Conservation (phyloP, 1,140 invertebrate genomes). For the Psix sp. region DNA sequence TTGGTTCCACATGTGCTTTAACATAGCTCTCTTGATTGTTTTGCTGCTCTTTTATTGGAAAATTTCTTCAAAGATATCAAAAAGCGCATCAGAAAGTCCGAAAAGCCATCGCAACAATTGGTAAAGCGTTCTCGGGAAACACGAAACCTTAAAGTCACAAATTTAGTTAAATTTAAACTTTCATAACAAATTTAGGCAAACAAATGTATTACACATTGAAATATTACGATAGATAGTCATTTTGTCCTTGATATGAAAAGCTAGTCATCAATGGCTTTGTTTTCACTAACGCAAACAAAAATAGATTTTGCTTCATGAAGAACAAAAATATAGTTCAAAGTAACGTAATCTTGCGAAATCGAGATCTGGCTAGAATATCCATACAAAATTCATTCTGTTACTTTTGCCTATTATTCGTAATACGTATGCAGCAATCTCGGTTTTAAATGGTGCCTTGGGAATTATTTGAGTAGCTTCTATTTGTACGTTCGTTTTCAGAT, state of each 20-base stretch:
- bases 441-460: too few species aligned
- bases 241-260: conserved; percentile 23
- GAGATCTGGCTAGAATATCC: too few species aligned
- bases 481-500: too few species aligned
- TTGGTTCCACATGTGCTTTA: conserved; percentile 33
- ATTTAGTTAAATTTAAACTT: not conserved
- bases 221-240: conserved; percentile 4
- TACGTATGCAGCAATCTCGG: too few species aligned
- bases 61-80: conserved; percentile 36
- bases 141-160: conserved; percentile 10
- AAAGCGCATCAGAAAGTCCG: conserved; percentile 33
- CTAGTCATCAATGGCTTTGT: conserved; percentile 2
- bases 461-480: too few species aligned
- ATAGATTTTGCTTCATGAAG: conserved; percentile 21
- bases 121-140: conserved; percentile 27
- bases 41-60: conserved; percentile 50
- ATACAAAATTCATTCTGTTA: too few species aligned
- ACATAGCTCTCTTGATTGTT: conserved; percentile 35
- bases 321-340: conserved; percentile 15
- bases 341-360: too few species aligned
- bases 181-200: not conserved
- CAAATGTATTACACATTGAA: conserved; percentile 25
- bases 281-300: conserved; percentile 5
- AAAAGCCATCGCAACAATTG: conserved; percentile 42
- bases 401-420: too few species aligned